phyloP scores from a whole-genome alignment of 2,797 vertebrate genomes.

The Spea hammondii region DNA sequence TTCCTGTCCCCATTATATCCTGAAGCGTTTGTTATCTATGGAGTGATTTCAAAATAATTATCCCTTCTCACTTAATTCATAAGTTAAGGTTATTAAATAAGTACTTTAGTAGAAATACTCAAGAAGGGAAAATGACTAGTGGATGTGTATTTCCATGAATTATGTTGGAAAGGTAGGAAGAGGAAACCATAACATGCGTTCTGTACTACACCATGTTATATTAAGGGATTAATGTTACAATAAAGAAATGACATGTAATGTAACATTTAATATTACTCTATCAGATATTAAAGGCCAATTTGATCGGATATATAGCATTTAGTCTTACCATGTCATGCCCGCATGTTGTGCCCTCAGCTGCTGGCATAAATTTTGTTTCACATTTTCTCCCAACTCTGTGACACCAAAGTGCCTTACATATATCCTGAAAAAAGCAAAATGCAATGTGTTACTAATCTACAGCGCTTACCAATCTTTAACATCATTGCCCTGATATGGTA shows the following conservation, averaged over 20 bases:
- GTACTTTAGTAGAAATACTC: background rate
- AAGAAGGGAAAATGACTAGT: background rate
- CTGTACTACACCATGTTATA: background rate
- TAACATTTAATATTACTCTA: too few species aligned
- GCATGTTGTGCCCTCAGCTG: slow-evolving; percentile 86
- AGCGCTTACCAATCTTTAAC: too few species aligned
- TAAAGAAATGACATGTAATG: too few species aligned
- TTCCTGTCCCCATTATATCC: slow-evolving; percentile 32
- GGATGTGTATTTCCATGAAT: slow-evolving; percentile 10
- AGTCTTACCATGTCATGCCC: slow-evolving; percentile 83
- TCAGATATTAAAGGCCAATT: too few species aligned
- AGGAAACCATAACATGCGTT: background rate
- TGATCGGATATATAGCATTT: background rate
- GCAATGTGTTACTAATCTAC: background rate
- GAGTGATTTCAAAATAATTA: slow-evolving; percentile 15
- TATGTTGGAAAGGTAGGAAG: slow-evolving; percentile 12
- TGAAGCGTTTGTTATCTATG: slow-evolving; percentile 15
- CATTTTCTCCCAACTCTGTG: slow-evolving; percentile 87
- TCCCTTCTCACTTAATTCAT: slow-evolving; percentile 11
- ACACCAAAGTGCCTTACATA: slow-evolving; percentile 92
- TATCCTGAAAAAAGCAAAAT: slow-evolving; percentile 70
- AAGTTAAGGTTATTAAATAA: slow-evolving; percentile 10
- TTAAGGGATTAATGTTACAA: too few species aligned
- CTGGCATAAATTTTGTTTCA: slow-evolving; percentile 93
- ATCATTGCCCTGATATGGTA: background rate